Base-by-base conservation (phyloP, 2,113 vertebrate genomes). In the Morone saxatilis region DNA sequence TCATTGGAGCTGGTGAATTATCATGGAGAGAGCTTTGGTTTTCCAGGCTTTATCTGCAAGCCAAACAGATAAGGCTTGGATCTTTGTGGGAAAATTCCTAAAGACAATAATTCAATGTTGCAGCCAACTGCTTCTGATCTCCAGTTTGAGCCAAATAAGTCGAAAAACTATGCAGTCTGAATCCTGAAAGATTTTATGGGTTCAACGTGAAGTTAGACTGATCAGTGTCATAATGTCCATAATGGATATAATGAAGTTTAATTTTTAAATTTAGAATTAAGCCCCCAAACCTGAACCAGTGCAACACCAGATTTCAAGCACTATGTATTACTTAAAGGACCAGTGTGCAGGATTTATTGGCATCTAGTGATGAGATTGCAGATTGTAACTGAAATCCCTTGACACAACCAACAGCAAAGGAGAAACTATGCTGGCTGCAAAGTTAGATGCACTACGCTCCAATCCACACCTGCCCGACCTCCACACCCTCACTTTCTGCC, bases 1-100 rank as follows among this genome's bases (percentile, higher is more conserved):
- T 81, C 80, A 78, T 17, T 73, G 78, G 25, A 69, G 53, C 31
- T 17, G 16, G 31, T 75, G 66, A 81, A 70, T 86, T 81, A 74
- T 76, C 17, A 20, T 45, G 51, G 56, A 73, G 36, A 73, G 25
- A 65, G 22, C 48, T 57, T 43, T 65, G 45, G 48, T 47, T 57
- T 69, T 38, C 22, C 14, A 25, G 4, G 4, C 43, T 59, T 25
- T 47, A 48, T 51, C 53, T 7, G 0, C 40, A 78, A 45, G 20
- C 10, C 6, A 31, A 43, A 41, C 0, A 67, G 13, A 50, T 40
- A n/a, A n/a, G 12, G 22, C 36, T n/a, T 16, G 13, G 41, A 79
- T 69, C 2, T 65, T 40, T 50, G 41, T 17, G 40, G 40, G 40
- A 9, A 84, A 57, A 38, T 66, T 50, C 13, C 4, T 41, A 4